These are phyloP conservation scores for Amniataba percoides DNA, from an alignment of 2,797 vertebrate genomes.

Conservation along the genomic window DNA sequence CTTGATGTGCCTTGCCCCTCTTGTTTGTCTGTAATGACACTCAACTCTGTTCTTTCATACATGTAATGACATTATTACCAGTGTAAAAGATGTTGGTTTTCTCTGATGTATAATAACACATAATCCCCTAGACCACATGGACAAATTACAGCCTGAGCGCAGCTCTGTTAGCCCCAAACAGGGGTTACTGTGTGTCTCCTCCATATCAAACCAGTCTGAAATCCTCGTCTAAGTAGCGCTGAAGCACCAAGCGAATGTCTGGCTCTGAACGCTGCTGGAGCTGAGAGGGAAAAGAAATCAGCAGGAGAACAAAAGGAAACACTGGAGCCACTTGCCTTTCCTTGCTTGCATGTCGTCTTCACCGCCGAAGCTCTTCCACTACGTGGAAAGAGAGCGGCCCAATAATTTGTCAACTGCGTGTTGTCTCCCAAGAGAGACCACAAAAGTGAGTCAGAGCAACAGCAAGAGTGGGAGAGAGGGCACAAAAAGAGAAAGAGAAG, in stretches of 20 bases:
- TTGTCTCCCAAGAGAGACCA: slow-evolving; percentile 36
- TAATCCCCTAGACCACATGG: slow-evolving; percentile 51
- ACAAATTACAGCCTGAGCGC: slow-evolving; percentile 53
- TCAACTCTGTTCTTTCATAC: slow-evolving; percentile 39
- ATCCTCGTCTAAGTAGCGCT: slow-evolving; percentile 49
- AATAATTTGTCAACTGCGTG: slow-evolving; percentile 53
- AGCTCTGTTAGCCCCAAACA: slow-evolving; percentile 33
- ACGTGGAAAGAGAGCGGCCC: slow-evolving; percentile 33
- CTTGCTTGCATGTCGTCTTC: slow-evolving; percentile 37
- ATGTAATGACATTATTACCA: slow-evolving; percentile 53
- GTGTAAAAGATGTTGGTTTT: slow-evolving; percentile 50
- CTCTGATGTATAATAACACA: slow-evolving; percentile 59
- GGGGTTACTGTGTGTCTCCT: slow-evolving; percentile 31
- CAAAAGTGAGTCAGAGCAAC: slow-evolving; percentile 46
- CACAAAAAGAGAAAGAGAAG: slow-evolving; percentile 29
- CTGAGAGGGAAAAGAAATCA: slow-evolving; percentile 36
- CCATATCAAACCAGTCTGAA: slow-evolving; percentile 46
- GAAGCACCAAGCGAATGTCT: slow-evolving; percentile 48
- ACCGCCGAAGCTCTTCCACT: slow-evolving; percentile 40
- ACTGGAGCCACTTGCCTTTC: slow-evolving; percentile 44
- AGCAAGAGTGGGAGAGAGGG: slow-evolving; percentile 32
- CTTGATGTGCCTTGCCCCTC: slow-evolving; percentile 23
- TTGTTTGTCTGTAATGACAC: slow-evolving; percentile 48
- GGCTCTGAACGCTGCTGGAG: slow-evolving; percentile 23
- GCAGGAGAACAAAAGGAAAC: slow-evolving; percentile 53